These are phyloP conservation scores for Amblyopsis hoosieri DNA, from an alignment of 2,797 vertebrate species.

Conservation along the genomic window DNA sequence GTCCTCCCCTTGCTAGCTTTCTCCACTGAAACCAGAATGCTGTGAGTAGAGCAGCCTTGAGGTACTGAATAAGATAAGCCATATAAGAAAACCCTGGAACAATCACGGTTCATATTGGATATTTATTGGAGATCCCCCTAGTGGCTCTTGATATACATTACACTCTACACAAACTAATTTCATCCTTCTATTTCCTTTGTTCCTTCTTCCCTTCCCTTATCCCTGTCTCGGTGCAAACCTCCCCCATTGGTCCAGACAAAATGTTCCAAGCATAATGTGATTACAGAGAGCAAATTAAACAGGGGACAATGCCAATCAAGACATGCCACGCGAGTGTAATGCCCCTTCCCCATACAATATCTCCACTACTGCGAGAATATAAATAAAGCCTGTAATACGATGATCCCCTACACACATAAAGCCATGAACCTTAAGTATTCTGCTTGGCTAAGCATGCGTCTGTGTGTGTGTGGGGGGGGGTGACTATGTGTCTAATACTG, in stretches of 20 bases:
- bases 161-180: not conserved
- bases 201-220: not conserved
- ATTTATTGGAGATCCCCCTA: constrained; percentile 30
- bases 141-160: constrained; percentile 24
- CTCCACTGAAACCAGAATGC: constrained; percentile 21
- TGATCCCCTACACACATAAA: not conserved
- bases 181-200: constrained; percentile 1
- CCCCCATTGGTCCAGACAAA: not conserved
- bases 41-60: not conserved
- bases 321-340: constrained; percentile 26
- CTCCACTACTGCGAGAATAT: not conserved
- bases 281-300: constrained; percentile 43
- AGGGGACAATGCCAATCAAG: constrained; percentile 11
- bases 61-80: not conserved
- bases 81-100: constrained; percentile 18
- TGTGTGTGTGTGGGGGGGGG: constrained; percentile 4
- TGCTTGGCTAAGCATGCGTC: too few relatives aligned
- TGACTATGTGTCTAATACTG: not conserved
- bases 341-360: not conserved
- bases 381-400: constrained; percentile 1
- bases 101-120: not conserved
- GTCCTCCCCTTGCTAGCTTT: constrained; percentile 22
- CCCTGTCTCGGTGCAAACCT: not conserved
- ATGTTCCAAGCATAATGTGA: constrained; percentile 24
- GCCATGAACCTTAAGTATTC: not conserved